A percentile compares a stretch with the other conserved stretches of the same genome.
Evolutionary conservation across 2,797 vertebrate species (phyloP).

Genomic region (Cottoperca gobio): DNA sequence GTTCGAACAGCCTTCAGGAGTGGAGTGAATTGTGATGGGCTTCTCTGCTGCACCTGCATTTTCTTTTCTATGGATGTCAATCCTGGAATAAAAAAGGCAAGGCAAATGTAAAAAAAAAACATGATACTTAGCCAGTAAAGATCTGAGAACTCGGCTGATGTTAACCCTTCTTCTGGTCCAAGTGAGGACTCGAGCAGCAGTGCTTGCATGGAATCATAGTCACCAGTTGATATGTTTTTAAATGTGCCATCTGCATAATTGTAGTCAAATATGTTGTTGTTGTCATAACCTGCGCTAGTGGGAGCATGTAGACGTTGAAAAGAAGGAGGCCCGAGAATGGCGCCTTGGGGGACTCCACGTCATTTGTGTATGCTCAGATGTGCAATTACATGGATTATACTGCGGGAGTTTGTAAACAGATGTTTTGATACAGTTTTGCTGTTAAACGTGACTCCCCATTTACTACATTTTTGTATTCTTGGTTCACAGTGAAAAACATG

Average conservation of each 20-base stretch:
- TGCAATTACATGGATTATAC: neutral
- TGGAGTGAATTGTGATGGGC: constrained; percentile 98
- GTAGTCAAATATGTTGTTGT: neutral
- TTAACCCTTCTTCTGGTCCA: neutral
- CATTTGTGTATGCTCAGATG: neutral
- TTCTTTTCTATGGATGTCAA: constrained; percentile 99
- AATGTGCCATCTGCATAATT: neutral
- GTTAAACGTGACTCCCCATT: too few relatives aligned
- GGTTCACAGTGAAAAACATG: too few relatives aligned
- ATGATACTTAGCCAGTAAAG: neutral
- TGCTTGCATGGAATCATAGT: neutral
- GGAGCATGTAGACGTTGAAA: neutral
- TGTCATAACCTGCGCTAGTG: neutral
- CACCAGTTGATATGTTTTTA: neutral
- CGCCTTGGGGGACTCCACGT: neutral
- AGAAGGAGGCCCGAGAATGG: neutral
- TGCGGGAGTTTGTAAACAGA: too few relatives aligned
- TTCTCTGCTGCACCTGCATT: constrained; percentile 98
- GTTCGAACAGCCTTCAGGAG: constrained; percentile 94
- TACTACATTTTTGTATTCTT: too few relatives aligned
- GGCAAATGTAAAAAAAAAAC: too few relatives aligned
- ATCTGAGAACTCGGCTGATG: too few relatives aligned
- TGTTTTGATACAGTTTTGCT: too few relatives aligned
- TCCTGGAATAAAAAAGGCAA: constrained; percentile 82
- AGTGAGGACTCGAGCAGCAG: neutral